phyloP scores from a whole-genome alignment of 1,140 invertebrate species.

The Leptestheria dahalacensis region DNA sequence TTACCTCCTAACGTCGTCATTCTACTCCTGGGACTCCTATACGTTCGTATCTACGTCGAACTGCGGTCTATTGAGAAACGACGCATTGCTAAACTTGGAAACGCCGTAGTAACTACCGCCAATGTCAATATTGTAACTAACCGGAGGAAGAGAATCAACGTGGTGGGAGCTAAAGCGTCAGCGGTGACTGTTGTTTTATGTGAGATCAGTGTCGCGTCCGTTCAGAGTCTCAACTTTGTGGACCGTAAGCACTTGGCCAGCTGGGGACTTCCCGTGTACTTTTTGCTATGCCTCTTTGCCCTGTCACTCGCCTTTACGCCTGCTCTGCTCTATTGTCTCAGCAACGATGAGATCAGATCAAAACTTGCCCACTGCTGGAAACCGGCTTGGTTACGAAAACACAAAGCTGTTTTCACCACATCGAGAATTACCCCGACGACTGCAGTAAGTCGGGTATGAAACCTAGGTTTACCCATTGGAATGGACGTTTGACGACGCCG shows the following conservation, averaged over 20 bases:
- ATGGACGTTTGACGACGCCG: too few species aligned
- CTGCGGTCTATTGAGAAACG: background rate
- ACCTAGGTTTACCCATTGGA: too few species aligned
- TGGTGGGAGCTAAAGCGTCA: background rate
- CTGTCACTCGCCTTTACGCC: background rate
- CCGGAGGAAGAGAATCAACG: background rate
- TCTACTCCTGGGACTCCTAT: background rate
- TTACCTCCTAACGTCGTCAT: background rate
- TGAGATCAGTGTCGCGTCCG: background rate
- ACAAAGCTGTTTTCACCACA: too few species aligned
- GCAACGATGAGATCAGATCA: background rate
- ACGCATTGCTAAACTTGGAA: background rate
- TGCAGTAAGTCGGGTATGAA: too few species aligned
- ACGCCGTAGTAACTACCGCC: background rate
- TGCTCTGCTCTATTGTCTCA: background rate
- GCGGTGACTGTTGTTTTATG: background rate
- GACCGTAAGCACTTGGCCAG: background rate
- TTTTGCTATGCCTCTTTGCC: background rate
- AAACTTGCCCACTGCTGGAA: background rate
- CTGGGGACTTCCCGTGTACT: background rate
- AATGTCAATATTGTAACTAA: background rate
- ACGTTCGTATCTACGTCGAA: background rate
- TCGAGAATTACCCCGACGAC: too few species aligned
- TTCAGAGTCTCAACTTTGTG: background rate
- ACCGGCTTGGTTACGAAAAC: too few species aligned